phyloP scores from a whole-genome alignment of 2,888 invertebrate genomes.

The Lobophora halterata region DNA sequence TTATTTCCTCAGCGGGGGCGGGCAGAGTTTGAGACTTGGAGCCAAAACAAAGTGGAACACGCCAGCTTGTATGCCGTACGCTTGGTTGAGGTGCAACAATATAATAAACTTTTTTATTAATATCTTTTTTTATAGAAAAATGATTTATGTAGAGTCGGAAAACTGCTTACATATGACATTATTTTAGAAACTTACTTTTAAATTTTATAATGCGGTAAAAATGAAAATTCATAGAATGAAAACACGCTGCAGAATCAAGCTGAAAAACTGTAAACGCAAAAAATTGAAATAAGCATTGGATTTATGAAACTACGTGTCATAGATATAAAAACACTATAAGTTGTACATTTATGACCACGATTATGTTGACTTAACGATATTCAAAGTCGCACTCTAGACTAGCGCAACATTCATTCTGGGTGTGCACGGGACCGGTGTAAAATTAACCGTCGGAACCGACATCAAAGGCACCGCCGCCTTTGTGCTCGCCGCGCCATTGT shows the following conservation, averaged over 20 bases:
- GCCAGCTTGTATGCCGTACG: slow-evolving; percentile 11
- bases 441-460: slow-evolving; percentile 57
- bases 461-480: slow-evolving; percentile 68
- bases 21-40: slow-evolving; percentile 33
- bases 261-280: too few species aligned
- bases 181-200: too few species aligned
- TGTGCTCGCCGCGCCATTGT: slow-evolving; percentile 69
- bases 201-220: neutral
- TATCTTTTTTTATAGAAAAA: too few species aligned
- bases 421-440: slow-evolving; percentile 55
- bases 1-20: slow-evolving; percentile 23
- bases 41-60: slow-evolving; percentile 37
- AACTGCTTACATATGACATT: too few species aligned
- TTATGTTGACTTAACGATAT: neutral
- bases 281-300: too few species aligned
- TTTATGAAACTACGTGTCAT: too few species aligned
- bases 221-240: too few species aligned
- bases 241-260: too few species aligned
- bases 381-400: slow-evolving; percentile 33
- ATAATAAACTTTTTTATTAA: neutral
- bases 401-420: slow-evolving; percentile 28
- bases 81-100: slow-evolving; percentile 8
- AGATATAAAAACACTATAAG: too few species aligned
- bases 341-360: neutral
- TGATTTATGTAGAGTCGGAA: too few species aligned